These are phyloP conservation scores for Trachelus troglodyta DNA, from an alignment of 2,888 invertebrate species.

Conservation along the genomic window DNA sequence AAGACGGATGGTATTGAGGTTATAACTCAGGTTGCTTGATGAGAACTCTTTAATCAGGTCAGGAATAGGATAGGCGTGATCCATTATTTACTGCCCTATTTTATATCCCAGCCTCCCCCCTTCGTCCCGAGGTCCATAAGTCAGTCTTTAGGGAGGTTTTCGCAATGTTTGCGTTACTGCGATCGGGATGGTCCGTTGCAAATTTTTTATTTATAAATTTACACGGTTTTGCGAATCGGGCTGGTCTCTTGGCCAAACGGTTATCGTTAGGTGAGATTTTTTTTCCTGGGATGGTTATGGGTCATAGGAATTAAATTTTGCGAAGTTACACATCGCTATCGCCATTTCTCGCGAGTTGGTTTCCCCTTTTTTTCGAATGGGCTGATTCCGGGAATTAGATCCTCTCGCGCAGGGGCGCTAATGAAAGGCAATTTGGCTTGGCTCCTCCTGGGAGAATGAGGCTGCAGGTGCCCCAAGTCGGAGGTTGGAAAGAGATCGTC, in stretches of 20 bases:
- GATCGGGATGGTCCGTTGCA: background rate
- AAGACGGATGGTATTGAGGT: constrained; percentile 7
- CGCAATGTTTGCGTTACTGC: background rate
- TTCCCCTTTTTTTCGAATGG: background rate
- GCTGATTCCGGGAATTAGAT: background rate
- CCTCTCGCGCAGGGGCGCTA: background rate
- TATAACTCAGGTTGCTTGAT: constrained; percentile 12
- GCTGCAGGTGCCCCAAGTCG: background rate
- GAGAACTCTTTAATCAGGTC: constrained; percentile 13
- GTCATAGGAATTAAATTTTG: background rate
- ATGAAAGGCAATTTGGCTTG: background rate
- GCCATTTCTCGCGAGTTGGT: background rate
- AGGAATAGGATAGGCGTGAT: constrained; percentile 10
- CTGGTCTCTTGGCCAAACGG: background rate
- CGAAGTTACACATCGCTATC: background rate
- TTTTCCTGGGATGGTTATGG: background rate
- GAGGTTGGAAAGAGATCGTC: background rate
- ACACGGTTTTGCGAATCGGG: background rate
- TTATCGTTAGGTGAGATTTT: background rate
- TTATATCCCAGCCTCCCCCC: constrained; percentile 1
- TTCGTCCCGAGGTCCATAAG: background rate
- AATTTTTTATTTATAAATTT: background rate
- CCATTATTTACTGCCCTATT: constrained; percentile 10
- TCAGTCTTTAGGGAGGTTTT: constrained; percentile 1
- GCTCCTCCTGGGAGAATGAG: background rate